phyloP scores from a whole-genome alignment of 2,888 invertebrate genomes.

The Nysson spinosus region DNA sequence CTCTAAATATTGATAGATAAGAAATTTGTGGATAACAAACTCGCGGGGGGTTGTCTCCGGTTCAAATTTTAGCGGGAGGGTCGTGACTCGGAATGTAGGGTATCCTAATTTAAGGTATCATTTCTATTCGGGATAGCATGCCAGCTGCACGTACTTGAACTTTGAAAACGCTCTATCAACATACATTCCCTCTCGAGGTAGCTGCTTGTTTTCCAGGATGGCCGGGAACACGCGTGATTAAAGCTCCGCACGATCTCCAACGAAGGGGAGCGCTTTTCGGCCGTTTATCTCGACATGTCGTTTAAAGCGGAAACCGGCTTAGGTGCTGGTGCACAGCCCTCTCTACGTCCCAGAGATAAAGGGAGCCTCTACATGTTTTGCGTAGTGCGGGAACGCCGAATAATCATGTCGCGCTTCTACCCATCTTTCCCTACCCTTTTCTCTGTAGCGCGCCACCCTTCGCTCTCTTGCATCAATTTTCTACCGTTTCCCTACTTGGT shows the following conservation, averaged over 20 bases:
- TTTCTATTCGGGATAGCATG: neutral
- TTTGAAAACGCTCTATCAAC: slow-evolving; percentile 3
- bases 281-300: slow-evolving; percentile 52
- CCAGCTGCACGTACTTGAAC: neutral
- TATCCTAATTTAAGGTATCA: neutral
- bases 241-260: slow-evolving; percentile 28
- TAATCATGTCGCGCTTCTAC: slow-evolving; percentile 52
- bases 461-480: slow-evolving; percentile 20
- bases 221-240: slow-evolving; percentile 42
- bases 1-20: too few species aligned
- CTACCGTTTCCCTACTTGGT: slow-evolving; percentile 1
- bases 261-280: slow-evolving; percentile 24
- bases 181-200: neutral
- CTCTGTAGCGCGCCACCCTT: slow-evolving; percentile 11
- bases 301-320: slow-evolving; percentile 54
- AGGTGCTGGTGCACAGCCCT: slow-evolving; percentile 34
- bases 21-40: too few species aligned
- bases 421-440: slow-evolving; percentile 27
- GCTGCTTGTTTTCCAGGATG: slow-evolving; percentile 3
- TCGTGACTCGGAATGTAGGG: neutral
- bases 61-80: too few species aligned
- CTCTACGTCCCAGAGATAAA: slow-evolving; percentile 51
- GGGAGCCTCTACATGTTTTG: slow-evolving; percentile 46
- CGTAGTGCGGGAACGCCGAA: slow-evolving; percentile 39
- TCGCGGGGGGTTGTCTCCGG: too few species aligned